Percentiles rank a stretch among this genome's conserved stretches.
phyloP scores from a whole-genome alignment of 2,113 vertebrate genomes.

The Ploceus nigricollis region DNA sequence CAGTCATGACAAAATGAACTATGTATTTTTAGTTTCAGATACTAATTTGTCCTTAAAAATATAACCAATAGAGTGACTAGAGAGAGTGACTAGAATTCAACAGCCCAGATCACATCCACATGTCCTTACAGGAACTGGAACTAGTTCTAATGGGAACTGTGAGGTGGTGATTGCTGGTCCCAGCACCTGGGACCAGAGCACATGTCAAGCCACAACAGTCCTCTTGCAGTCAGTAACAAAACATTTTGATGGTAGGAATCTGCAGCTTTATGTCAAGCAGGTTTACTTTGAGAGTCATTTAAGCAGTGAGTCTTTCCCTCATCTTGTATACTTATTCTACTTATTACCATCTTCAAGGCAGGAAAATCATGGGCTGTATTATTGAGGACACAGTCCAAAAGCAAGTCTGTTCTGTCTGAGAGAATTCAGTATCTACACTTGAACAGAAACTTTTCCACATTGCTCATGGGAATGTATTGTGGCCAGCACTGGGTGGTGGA shows the following conservation, averaged over 20 bases:
- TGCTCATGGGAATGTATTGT: neutral
- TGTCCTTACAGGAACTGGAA: fast-evolving
- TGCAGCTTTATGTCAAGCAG: neutral
- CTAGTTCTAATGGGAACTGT: neutral
- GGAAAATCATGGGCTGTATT: neutral
- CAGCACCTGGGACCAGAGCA: neutral
- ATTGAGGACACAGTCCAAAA: neutral
- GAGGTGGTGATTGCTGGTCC: neutral
- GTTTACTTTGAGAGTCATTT: neutral
- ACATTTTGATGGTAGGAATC: neutral
- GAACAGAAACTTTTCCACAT: neutral
- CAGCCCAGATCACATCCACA: neutral
- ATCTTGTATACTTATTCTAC: neutral
- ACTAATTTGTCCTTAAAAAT: neutral
- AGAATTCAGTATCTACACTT: neutral
- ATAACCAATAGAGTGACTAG: neutral
- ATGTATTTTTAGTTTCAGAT: neutral
- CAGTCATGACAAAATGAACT: neutral
- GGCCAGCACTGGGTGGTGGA: neutral
- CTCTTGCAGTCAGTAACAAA: neutral
- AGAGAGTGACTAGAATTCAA: neutral
- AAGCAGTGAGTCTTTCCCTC: neutral
- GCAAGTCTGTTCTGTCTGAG: neutral
- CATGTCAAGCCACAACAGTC: no score
- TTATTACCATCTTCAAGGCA: neutral